phyloP scores from a whole-genome alignment of 2,888 invertebrate genomes.

The Cephus rjabovi region DNA sequence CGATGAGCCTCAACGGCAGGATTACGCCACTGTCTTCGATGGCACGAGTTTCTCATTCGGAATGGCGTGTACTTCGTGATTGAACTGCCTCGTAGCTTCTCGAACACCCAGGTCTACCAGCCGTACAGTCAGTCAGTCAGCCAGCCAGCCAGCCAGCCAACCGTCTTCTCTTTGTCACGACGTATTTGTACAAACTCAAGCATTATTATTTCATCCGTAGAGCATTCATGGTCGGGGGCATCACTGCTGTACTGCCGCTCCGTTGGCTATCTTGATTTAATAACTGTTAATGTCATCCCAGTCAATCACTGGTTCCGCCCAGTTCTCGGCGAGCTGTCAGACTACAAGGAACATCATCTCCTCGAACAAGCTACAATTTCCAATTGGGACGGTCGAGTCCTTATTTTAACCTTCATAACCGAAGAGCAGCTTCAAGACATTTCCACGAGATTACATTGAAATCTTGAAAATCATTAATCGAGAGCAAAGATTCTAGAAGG shows the following conservation, averaged over 20 bases:
- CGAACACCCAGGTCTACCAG: background rate
- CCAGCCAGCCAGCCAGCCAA: background rate
- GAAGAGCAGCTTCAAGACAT: background rate
- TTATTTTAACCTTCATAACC: constrained; percentile 6
- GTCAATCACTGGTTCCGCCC: constrained; percentile 31
- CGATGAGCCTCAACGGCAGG: constrained; percentile 1
- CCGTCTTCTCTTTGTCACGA: constrained; percentile 38
- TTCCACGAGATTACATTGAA: background rate
- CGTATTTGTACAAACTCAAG: constrained; percentile 41
- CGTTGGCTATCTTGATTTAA: constrained; percentile 50
- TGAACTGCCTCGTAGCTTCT: constrained; percentile 35
- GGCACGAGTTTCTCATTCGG: constrained; percentile 21
- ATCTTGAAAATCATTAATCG: background rate
- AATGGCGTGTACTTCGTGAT: constrained; percentile 46
- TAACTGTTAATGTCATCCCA: constrained; percentile 54
- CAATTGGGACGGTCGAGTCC: constrained; percentile 20
- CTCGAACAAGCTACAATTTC: constrained; percentile 25
- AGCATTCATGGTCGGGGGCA: background rate
- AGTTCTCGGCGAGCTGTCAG: constrained; percentile 19
- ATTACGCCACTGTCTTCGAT: constrained; percentile 43
- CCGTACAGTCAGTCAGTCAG: background rate
- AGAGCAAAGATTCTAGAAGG: background rate
- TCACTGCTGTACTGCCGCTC: background rate
- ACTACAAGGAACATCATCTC: constrained; percentile 18
- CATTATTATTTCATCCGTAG: constrained; percentile 42